Conservation (phyloP, 2,113 vertebrate species). For the Chaenocephalus aceratus region DNA sequence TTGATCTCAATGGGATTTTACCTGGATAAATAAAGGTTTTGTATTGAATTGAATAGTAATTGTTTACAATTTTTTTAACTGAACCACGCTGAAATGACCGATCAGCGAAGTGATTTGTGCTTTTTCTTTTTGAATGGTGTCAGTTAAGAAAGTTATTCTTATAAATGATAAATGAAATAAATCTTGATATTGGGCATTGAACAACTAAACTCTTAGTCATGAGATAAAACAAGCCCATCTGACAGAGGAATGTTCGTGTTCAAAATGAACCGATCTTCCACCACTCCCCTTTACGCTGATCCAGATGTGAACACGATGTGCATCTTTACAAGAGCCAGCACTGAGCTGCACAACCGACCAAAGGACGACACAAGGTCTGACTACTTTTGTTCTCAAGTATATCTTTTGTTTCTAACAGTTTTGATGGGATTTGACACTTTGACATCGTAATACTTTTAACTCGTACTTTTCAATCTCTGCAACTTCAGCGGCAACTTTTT, state of each 20-base stretch:
- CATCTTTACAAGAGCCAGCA: not conserved
- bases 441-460: not conserved
- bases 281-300: not conserved
- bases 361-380: constrained; percentile 39
- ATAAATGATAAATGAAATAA: not conserved
- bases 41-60: too few species aligned
- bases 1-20: too few species aligned
- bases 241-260: not conserved
- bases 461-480: not conserved
- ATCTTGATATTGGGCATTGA: not conserved
- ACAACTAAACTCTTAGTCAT: not conserved
- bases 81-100: not conserved
- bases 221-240: too few species aligned
- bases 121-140: not conserved
- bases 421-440: not conserved
- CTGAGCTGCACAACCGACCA: not conserved
- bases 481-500: not conserved
- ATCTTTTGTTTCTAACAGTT: not conserved
- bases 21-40: too few species aligned
- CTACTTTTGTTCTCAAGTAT: not conserved
- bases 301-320: constrained; percentile 41
- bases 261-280: constrained; percentile 8
- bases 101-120: not conserved
- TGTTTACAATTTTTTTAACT: not conserved
- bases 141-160: not conserved